Evolutionary conservation across 2,888 invertebrate genomes (phyloP).

Genomic region (Elegia similella): DNA sequence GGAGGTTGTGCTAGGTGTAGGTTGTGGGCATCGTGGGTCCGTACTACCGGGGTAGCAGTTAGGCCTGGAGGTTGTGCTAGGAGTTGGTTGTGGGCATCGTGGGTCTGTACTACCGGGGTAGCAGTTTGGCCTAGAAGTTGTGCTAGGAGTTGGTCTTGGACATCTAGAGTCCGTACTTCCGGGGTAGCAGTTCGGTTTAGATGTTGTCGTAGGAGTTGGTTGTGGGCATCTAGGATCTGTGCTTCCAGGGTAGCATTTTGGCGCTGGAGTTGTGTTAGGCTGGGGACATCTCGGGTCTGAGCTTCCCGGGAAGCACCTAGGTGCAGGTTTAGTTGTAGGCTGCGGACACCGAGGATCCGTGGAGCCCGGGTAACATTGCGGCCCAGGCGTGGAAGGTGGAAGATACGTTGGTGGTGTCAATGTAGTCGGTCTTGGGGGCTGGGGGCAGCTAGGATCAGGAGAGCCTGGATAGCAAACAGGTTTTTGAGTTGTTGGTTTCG

Average conservation of each 20-base stretch:
- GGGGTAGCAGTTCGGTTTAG: constrained; percentile 36
- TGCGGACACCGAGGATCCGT: constrained; percentile 42
- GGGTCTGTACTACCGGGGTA: constrained; percentile 40
- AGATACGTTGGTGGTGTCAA: constrained; percentile 42
- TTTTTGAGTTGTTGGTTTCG: constrained; percentile 38
- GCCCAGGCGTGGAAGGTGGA: constrained; percentile 30
- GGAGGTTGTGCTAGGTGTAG: background rate
- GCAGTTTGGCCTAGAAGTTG: constrained; percentile 33
- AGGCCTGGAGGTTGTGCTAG: constrained; percentile 26
- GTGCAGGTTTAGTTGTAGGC: constrained; percentile 26
- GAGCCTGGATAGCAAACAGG: constrained; percentile 46
- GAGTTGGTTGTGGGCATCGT: constrained; percentile 34
- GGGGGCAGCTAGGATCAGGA: constrained; percentile 53
- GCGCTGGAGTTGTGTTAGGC: constrained; percentile 31
- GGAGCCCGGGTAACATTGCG: constrained; percentile 46
- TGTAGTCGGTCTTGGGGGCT: constrained; percentile 43
- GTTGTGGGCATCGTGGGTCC: constrained; percentile 27
- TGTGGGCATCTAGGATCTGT: constrained; percentile 37
- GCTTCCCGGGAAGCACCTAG: constrained; percentile 42
- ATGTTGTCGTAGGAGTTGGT: constrained; percentile 29
- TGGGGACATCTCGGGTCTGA: constrained; percentile 35
- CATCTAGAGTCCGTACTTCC: constrained; percentile 45
- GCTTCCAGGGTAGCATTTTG: constrained; percentile 39
- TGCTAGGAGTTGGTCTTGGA: constrained; percentile 35
- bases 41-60: constrained; percentile 39